Conservation (phyloP, 1,140 invertebrate species). For the Magallana gigas region DNA sequence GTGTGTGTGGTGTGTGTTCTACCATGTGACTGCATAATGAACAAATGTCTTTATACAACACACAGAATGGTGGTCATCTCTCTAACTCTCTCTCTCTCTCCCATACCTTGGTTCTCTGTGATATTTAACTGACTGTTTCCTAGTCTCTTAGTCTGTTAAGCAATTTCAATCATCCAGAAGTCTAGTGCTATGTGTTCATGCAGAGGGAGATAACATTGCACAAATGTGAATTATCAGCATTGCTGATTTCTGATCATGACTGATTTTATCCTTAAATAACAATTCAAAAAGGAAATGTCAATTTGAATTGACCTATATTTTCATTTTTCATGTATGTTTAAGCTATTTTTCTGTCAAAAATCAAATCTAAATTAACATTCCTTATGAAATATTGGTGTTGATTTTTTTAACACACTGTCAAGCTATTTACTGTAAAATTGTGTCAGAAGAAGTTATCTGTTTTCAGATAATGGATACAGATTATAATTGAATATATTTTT, state of each 20-base stretch:
- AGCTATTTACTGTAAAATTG: not conserved
- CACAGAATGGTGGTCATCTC: not conserved
- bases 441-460: too few relatives aligned
- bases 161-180: not conserved
- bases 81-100: slow-evolving; percentile 6
- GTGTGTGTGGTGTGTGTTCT: slow-evolving; percentile 6
- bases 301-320: not conserved
- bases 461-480: too few relatives aligned
- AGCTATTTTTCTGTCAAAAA: not conserved
- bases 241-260: not conserved
- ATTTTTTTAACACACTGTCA: not conserved
- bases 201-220: not conserved
- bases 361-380: slow-evolving; percentile 19
- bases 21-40: slow-evolving; percentile 5
- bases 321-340: not conserved
- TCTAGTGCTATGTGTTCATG: slow-evolving; percentile 8
- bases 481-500: too few relatives aligned
- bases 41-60: slow-evolving; percentile 26
- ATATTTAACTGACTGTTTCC: slow-evolving; percentile 17
- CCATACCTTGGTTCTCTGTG: slow-evolving; percentile 29
- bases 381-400: not conserved
- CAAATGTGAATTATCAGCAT: not conserved
- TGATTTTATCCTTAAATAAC: not conserved
- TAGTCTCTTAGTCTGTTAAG: slow-evolving; percentile 4
- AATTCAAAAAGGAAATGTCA: not conserved